Conservation (phyloP, 2,113 vertebrate genomes). For the Collichthys lucidus region DNA sequence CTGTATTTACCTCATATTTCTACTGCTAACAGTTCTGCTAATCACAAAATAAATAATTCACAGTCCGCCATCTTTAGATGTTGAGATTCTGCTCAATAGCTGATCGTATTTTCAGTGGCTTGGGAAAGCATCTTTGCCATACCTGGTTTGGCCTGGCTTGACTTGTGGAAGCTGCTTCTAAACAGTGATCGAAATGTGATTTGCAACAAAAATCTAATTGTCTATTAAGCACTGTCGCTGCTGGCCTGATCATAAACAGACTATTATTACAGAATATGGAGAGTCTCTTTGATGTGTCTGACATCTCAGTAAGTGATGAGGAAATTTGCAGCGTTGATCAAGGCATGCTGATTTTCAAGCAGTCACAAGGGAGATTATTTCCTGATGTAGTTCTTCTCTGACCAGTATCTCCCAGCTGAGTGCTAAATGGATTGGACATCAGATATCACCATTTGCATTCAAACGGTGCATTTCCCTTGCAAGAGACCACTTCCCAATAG, state of each 20-base stretch:
- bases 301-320: slow-evolving; percentile 53
- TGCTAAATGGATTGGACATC: slow-evolving; percentile 55
- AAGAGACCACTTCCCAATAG: slow-evolving; percentile 14
- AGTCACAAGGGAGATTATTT: slow-evolving; percentile 25
- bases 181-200: slow-evolving; percentile 21
- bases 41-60: too few species aligned
- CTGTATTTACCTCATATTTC: too few species aligned
- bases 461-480: slow-evolving; percentile 21
- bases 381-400: slow-evolving; percentile 49
- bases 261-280: slow-evolving; percentile 34
- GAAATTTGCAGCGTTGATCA: slow-evolving; percentile 53
- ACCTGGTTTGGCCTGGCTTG: neutral
- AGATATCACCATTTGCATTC: slow-evolving; percentile 54
- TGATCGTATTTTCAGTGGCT: too few species aligned
- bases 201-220: slow-evolving; percentile 4
- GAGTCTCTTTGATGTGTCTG: slow-evolving; percentile 50
- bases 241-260: slow-evolving; percentile 45
- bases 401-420: slow-evolving; percentile 44
- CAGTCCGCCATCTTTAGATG: neutral
- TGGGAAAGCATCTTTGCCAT: neutral
- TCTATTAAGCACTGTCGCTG: slow-evolving; percentile 17
- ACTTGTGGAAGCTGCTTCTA: slow-evolving; percentile 1
- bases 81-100: neutral
- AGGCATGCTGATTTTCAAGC: slow-evolving; percentile 34
- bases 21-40: too few species aligned